Evolutionary conservation across 2,797 vertebrate species (phyloP).

Genomic region (Psittacula echo): DNA sequence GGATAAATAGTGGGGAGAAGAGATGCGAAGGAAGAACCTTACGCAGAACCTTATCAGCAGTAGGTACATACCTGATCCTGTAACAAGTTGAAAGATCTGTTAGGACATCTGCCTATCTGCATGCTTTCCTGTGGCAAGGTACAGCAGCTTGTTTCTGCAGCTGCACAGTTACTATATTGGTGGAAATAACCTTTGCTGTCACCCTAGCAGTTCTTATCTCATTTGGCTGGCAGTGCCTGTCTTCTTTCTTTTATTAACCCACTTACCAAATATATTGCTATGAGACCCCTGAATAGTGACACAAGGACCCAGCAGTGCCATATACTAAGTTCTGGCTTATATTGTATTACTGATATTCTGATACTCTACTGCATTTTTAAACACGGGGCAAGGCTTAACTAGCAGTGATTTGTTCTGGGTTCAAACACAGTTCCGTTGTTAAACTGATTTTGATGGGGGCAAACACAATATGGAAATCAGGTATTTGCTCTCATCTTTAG

Average conservation of each 20-base stretch:
- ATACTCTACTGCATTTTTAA: neutral
- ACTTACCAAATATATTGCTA: neutral
- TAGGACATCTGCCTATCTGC: neutral
- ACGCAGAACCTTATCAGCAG: neutral
- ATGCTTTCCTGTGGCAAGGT: neutral
- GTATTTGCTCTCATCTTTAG: neutral
- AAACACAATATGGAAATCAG: neutral
- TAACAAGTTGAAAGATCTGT: neutral
- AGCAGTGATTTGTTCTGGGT: neutral
- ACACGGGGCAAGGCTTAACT: neutral
- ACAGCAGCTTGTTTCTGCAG: neutral
- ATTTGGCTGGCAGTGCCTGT: rapidly evolving
- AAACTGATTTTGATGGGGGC: neutral
- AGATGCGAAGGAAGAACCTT: neutral
- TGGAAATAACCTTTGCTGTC: neutral
- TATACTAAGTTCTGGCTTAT: neutral
- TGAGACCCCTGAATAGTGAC: neutral
- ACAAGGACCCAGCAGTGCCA: neutral
- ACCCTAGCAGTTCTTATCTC: neutral
- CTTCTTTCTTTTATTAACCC: neutral
- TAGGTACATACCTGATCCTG: neutral
- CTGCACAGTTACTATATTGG: neutral
- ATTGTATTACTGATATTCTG: rapidly evolving
- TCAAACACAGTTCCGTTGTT: neutral
- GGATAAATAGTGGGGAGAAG: rapidly evolving